Evolutionary conservation across 1,140 invertebrate species (phyloP).

Genomic region (Drosophila tsacasi): DNA sequence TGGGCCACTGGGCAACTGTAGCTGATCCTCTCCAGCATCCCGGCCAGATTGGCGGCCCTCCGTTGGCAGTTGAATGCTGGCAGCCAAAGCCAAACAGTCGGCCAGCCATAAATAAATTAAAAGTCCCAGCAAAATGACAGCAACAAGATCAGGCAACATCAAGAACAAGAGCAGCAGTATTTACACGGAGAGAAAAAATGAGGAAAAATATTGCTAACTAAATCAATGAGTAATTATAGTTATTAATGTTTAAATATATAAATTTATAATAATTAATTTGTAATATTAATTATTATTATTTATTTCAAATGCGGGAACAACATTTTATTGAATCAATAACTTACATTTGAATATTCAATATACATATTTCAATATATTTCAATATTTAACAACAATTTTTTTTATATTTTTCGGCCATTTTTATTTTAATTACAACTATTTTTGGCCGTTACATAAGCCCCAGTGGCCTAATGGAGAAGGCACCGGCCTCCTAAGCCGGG

Average conservation of each 20-base stretch:
- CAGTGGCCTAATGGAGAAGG: constrained; percentile 13
- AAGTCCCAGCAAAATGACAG: constrained; percentile 79
- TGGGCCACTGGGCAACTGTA: neutral
- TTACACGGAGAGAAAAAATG: neutral
- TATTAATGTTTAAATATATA: no score
- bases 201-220: no score
- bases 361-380: no score
- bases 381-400: no score
- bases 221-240: neutral
- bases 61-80: constrained; percentile 66
- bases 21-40: constrained; percentile 15
- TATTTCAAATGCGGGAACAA: no score
- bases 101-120: constrained; percentile 80
- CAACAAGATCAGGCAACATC: constrained; percentile 73
- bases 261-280: no score
- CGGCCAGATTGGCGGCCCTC: constrained; percentile 41
- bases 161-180: constrained; percentile 74
- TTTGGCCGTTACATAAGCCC: neutral
- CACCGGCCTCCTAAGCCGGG: constrained; percentile 8
- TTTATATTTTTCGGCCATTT: neutral
- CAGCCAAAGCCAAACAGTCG: constrained; percentile 22
- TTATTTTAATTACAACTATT: neutral
- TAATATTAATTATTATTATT: no score
- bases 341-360: no score
- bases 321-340: no score